Conservation (phyloP, 1,140 invertebrate genomes). For the Halesus radiatus region DNA sequence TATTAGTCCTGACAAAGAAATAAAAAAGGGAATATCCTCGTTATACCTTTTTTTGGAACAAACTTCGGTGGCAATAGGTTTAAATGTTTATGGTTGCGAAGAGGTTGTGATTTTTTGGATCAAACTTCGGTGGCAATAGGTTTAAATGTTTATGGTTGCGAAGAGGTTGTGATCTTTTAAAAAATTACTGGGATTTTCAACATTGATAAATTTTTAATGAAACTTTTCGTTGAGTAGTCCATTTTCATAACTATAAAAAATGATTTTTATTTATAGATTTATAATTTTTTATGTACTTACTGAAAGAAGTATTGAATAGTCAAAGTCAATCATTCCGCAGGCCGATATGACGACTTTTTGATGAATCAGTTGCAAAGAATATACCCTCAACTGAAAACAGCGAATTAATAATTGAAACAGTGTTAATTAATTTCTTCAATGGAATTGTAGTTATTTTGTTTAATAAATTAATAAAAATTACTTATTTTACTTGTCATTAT, state of each 20-base stretch:
- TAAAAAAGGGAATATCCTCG: neutral
- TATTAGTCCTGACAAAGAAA: neutral
- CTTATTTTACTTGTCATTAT: no score
- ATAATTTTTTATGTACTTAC: slow-evolving; percentile 35
- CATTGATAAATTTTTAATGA: no score
- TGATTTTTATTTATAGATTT: neutral
- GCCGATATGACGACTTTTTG: slow-evolving; percentile 37
- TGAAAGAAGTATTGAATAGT: slow-evolving; percentile 35
- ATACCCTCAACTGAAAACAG: slow-evolving; percentile 43
- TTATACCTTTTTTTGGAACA: neutral
- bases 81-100: no score
- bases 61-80: no score
- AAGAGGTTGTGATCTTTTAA: neutral
- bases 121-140: no score
- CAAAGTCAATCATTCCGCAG: slow-evolving; percentile 42
- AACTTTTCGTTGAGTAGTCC: neutral
- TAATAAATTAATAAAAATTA: no score
- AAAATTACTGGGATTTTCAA: neutral
- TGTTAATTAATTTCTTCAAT: no score
- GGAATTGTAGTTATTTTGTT: no score
- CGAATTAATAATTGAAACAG: no score
- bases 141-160: no score
- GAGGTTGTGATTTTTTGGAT: no score
- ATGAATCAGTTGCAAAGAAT: slow-evolving; percentile 42
- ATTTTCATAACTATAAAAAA: neutral